These are phyloP conservation scores for Nomada ferruginata DNA, from an alignment of 2,888 invertebrate species.

Conservation along the genomic window DNA sequence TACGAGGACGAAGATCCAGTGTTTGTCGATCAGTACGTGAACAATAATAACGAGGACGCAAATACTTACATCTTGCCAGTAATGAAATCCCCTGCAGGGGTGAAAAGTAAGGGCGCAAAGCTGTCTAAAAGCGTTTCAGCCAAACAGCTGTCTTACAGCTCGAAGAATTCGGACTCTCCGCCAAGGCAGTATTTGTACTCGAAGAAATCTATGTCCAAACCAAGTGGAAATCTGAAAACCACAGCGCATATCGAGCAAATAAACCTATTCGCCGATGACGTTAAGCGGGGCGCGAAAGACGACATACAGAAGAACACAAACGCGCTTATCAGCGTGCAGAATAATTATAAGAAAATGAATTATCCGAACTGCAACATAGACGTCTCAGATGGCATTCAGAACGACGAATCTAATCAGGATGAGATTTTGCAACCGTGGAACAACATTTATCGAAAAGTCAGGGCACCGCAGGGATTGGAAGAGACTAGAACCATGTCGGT, in stretches of 20 bases:
- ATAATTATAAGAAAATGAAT: conserved; percentile 22
- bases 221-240: background rate
- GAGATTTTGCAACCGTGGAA: conserved; percentile 32
- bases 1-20: conserved; percentile 73
- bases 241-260: conserved; percentile 26
- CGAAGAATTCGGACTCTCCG: conserved; percentile 5
- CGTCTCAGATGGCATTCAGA: background rate
- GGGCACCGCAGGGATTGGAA: conserved; percentile 8
- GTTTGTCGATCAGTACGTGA: conserved; percentile 65
- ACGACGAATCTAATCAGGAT: conserved; percentile 10
- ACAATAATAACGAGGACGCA: conserved; percentile 69
- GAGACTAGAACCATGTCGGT: conserved; percentile 36
- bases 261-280: conserved; percentile 24
- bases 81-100: background rate
- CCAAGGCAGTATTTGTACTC: conserved; percentile 21
- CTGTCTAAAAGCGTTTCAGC: conserved; percentile 35
- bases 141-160: conserved; percentile 31
- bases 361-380: background rate
- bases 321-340: background rate
- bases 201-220: conserved; percentile 10
- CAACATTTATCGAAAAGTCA: conserved; percentile 37
- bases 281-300: conserved; percentile 12
- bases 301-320: conserved; percentile 26
- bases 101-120: conserved; percentile 17
- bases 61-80: conserved; percentile 19